These are phyloP conservation scores for Norana najaformis DNA, from an alignment of 2,888 invertebrate species.

Conservation along the genomic window DNA sequence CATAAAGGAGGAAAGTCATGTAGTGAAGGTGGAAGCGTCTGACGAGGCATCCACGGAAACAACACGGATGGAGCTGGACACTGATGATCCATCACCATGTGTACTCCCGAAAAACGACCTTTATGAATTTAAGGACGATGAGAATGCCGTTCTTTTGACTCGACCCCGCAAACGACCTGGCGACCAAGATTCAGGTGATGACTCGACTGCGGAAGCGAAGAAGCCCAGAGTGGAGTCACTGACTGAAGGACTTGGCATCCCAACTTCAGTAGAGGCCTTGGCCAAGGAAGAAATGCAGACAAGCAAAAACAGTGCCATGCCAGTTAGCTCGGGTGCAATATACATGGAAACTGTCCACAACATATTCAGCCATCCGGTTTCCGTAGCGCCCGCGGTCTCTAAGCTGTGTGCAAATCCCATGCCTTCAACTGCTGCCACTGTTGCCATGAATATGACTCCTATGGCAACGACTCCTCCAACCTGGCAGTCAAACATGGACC, in stretches of 20 bases:
- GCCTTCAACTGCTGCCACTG: neutral
- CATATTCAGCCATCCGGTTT: neutral
- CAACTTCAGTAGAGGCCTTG: neutral
- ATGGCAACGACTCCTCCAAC: slow-evolving; percentile 8
- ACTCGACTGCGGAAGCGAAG: neutral
- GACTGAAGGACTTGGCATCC: neutral
- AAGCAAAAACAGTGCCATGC: neutral
- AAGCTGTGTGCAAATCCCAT: neutral
- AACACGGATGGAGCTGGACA: neutral
- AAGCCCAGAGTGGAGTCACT: neutral
- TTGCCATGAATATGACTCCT: neutral
- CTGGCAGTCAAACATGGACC: slow-evolving; percentile 69
- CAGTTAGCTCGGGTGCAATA: neutral
- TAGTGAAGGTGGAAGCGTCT: neutral
- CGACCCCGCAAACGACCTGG: neutral
- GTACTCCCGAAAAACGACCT: slow-evolving; percentile 37
- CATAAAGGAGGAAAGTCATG: slow-evolving; percentile 10
- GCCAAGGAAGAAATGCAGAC: neutral
- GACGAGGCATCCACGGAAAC: neutral
- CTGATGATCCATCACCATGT: neutral
- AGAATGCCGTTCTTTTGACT: slow-evolving; percentile 29
- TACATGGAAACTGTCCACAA: neutral
- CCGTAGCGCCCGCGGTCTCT: neutral
- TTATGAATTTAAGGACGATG: slow-evolving; percentile 44
- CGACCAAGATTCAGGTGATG: neutral